Evolutionary conservation across 92 coral and sea anemone genomes (phyloP).

Genomic region (Diadumene lineata): DNA sequence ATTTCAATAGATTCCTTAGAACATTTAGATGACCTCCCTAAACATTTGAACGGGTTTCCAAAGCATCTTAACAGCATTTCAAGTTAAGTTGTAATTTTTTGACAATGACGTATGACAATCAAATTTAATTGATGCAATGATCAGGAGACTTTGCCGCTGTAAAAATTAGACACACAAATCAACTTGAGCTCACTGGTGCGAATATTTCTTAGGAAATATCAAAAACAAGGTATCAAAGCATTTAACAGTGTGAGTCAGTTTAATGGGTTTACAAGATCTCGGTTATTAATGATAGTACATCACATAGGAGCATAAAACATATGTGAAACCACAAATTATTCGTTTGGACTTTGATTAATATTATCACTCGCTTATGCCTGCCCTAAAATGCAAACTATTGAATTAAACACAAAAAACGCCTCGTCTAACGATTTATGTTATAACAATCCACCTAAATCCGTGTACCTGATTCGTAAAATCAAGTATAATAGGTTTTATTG

Average conservation of each 20-base stretch:
- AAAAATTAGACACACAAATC: not conserved
- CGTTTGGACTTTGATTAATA: not conserved
- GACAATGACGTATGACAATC: not conserved
- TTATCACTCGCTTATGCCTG: not conserved
- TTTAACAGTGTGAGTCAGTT: conserved; percentile 29
- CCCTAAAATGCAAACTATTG: not conserved
- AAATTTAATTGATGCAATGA: not conserved
- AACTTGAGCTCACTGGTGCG: not conserved
- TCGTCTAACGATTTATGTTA: too few species aligned
- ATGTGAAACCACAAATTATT: conserved; percentile 2
- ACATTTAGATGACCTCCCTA: not conserved
- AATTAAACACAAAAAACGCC: not conserved
- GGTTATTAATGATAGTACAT: conserved; percentile 14
- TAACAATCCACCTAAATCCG: too few species aligned
- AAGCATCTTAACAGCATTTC: not conserved
- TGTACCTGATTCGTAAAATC: too few species aligned
- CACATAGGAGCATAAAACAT: conserved; percentile 1
- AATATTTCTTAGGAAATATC: conserved; percentile 8
- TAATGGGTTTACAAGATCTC: conserved; percentile 14
- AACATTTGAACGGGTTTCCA: conserved; percentile 16
- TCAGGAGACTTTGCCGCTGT: not conserved
- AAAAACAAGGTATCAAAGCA: conserved; percentile 17
- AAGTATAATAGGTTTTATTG: too few species aligned
- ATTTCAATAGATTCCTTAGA: conserved; percentile 2
- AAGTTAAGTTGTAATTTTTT: conserved; percentile 18